phyloP scores from a whole-genome alignment of 2,113 vertebrate species.

The Cinclus mexicanus region DNA sequence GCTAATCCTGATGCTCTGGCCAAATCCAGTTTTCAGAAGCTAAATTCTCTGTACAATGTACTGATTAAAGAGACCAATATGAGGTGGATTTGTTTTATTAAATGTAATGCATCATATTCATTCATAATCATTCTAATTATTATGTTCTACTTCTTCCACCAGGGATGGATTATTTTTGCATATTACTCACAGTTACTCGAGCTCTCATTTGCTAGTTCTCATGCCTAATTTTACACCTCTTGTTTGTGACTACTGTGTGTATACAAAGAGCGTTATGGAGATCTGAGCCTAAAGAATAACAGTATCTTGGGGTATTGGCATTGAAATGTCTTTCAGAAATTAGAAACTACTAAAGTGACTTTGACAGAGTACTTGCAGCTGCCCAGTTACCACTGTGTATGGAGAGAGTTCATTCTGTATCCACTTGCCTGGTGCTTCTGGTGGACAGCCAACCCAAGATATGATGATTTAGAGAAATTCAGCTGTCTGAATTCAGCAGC shows the following conservation, averaged over 20 bases:
- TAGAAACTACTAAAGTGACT: background rate
- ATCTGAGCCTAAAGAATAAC: background rate
- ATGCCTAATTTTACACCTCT: background rate
- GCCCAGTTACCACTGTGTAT: background rate
- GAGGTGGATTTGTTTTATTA: background rate
- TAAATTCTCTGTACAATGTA: background rate
- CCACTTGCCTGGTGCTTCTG: rapidly evolving
- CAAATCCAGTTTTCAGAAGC: background rate
- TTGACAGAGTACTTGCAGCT: background rate
- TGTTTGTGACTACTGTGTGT: background rate
- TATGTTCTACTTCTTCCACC: background rate
- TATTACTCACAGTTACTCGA: background rate
- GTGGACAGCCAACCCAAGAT: rapidly evolving
- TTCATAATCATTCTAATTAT: background rate
- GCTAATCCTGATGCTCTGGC: background rate
- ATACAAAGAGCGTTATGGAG: background rate
- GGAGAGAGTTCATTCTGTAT: background rate
- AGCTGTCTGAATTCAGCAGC: background rate
- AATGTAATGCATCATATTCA: background rate
- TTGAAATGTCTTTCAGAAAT: background rate
- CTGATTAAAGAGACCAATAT: background rate
- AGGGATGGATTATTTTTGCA: background rate
- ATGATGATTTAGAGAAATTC: background rate
- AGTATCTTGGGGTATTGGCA: background rate
- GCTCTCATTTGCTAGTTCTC: background rate